These are phyloP conservation scores for Melanogrammus aeglefinus DNA, from an alignment of 2,797 vertebrate species.

Conservation along the genomic window DNA sequence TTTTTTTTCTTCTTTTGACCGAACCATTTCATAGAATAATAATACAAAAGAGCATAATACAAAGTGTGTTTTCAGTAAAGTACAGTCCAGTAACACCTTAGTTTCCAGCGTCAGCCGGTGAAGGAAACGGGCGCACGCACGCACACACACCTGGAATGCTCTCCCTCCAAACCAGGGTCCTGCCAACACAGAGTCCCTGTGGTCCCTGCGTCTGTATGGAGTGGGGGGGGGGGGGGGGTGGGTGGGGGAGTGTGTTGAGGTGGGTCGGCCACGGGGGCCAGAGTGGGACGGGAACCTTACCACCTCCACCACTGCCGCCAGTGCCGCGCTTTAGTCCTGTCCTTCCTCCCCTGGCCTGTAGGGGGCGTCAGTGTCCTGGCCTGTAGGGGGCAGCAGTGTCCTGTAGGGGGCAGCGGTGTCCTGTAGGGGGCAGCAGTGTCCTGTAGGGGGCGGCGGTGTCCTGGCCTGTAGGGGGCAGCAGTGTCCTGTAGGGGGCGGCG, in stretches of 20 bases:
- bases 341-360: not conserved
- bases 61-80: too few species aligned
- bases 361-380: not conserved
- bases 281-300: too few species aligned
- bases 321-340: not conserved
- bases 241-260: too few species aligned
- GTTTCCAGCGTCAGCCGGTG: too few species aligned
- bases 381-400: not conserved
- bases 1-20: conserved; percentile 3
- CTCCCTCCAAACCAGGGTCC: not conserved
- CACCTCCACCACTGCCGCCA: not conserved
- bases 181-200: not conserved
- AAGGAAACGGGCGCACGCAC: not conserved
- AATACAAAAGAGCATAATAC: conserved; percentile 11
- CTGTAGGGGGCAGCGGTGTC: too few species aligned
- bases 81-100: too few species aligned
- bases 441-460: not conserved
- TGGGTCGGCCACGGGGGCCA: too few species aligned
- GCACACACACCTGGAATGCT: not conserved
- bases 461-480: too few species aligned
- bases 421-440: not conserved
- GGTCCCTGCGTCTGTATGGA: not conserved
- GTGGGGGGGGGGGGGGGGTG: not conserved
- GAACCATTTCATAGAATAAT: conserved; percentile 38
- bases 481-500: not conserved